Conservation (phyloP, 2,888 invertebrate genomes). For the Marronus borbonicus region DNA sequence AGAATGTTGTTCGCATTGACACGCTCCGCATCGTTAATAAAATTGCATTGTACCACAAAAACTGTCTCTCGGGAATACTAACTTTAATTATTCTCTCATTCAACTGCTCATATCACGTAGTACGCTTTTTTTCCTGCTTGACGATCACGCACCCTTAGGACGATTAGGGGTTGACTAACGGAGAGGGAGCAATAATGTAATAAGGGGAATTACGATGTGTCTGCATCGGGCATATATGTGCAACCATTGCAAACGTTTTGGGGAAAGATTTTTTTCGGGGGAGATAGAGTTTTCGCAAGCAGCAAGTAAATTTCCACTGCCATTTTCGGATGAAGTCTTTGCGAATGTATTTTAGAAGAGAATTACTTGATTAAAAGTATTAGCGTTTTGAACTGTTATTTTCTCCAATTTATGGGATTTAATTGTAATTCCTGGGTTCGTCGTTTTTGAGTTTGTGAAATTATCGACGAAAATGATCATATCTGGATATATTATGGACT, state of each 20-base stretch:
- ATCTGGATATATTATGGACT: too few species aligned
- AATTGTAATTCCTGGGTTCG: too few species aligned
- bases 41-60: conserved; percentile 23
- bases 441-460: too few species aligned
- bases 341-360: neutral
- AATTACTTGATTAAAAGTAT: too few species aligned
- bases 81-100: conserved; percentile 36
- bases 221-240: conserved; percentile 6
- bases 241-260: conserved; percentile 7
- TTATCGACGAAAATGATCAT: too few species aligned
- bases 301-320: neutral
- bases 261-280: neutral
- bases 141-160: conserved; percentile 32
- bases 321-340: neutral
- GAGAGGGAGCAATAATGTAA: conserved; percentile 41
- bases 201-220: conserved; percentile 25
- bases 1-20: conserved; percentile 6
- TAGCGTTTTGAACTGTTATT: too few species aligned
- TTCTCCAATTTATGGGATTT: too few species aligned
- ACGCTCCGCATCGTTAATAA: conserved; percentile 11
- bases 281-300: neutral
- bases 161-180: conserved; percentile 37
- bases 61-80: conserved; percentile 18
- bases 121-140: neutral
- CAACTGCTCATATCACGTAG: neutral